phyloP scores from a whole-genome alignment of 2,888 invertebrate genomes.

The Ctena decussata region DNA sequence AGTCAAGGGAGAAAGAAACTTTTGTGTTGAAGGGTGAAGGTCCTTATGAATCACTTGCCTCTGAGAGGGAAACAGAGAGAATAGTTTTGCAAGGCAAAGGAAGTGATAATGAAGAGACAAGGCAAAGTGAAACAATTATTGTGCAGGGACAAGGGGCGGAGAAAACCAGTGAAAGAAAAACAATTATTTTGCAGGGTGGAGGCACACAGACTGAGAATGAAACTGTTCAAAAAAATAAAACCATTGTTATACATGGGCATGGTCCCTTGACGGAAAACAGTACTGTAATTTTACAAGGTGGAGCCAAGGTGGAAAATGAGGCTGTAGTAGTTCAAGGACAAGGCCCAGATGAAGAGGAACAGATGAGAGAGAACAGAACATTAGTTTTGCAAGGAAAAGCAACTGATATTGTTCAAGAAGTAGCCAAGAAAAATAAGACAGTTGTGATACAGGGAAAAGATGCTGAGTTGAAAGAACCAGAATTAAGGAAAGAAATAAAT shows the following conservation, averaged over 20 bases:
- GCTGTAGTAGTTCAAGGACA: neutral
- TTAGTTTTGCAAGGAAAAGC: conserved; percentile 1
- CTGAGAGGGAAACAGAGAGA: neutral
- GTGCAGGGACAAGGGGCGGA: neutral
- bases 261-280: neutral
- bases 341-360: neutral
- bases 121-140: neutral
- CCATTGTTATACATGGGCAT: conserved; percentile 17
- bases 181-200: neutral
- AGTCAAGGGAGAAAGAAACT: neutral
- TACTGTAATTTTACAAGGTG: neutral
- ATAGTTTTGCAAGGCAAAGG: neutral
- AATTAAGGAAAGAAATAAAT: neutral
- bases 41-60: neutral
- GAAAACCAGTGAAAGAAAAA: neutral
- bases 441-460: neutral
- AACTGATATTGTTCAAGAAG: neutral
- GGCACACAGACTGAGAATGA: neutral
- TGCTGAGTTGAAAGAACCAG: neutral
- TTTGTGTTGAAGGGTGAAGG: neutral
- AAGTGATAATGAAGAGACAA: neutral
- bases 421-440: neutral
- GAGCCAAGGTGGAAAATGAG: neutral
- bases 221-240: neutral
- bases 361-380: conserved; percentile 3